Evolutionary conservation across 2,797 vertebrate genomes (phyloP).

Genomic region (Lepilemur ruficaudatus): DNA sequence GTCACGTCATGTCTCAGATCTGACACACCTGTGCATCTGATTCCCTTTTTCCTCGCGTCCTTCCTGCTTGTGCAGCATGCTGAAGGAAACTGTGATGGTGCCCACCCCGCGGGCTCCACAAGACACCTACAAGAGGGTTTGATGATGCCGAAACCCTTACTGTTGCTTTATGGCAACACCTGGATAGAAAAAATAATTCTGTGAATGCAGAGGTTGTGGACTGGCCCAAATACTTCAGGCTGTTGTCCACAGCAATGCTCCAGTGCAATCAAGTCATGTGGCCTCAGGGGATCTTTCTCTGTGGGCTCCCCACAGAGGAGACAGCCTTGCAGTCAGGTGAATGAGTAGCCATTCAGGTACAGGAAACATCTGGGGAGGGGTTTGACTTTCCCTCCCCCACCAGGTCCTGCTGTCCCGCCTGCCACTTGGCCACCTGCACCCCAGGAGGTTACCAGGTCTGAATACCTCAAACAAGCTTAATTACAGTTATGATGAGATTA

Average conservation of each 20-base stretch:
- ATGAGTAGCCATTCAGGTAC: neutral
- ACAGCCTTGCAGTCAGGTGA: neutral
- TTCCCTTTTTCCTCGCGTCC: too few species aligned
- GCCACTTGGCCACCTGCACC: neutral
- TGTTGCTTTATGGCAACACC: neutral
- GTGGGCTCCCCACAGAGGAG: neutral
- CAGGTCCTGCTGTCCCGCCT: fast-evolving
- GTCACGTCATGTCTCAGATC: neutral
- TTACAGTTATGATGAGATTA: neutral
- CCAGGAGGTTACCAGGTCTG: neutral
- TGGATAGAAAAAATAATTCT: neutral
- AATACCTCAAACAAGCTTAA: neutral
- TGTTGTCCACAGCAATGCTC: neutral
- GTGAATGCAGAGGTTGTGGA: neutral
- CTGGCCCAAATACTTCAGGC: neutral
- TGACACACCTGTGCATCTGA: neutral
- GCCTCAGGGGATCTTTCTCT: neutral
- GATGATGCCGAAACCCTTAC: neutral
- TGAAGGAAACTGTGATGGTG: neutral
- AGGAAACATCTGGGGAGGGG: too few species aligned
- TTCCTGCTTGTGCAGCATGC: neutral
- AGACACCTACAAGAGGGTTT: neutral
- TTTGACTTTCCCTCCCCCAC: neutral
- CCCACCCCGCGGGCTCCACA: neutral
- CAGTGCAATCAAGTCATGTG: too few species aligned